Evolutionary conservation across 1,140 invertebrate species (phyloP), one percentile per base, ranked within the genome.

Genomic region (Cydia fagiglandana): DNA sequence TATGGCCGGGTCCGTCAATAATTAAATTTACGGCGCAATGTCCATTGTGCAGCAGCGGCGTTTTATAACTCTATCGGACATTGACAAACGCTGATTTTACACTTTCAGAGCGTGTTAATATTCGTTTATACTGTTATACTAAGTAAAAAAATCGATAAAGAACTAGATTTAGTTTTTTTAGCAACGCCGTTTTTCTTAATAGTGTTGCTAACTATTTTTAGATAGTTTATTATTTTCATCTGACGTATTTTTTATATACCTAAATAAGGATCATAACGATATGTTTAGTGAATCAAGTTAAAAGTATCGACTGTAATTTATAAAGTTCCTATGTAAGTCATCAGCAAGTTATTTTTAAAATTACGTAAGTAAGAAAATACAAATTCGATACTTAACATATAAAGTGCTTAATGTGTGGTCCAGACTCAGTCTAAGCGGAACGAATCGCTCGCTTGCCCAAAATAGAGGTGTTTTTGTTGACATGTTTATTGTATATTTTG

Each of bases 1-100:
- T 10, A 50, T 45, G 68, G 76, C n/a, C 41, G 61, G 53, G 76
- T 76, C 77, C 76, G 79, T 81, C 81, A 84, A 88, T 86, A 84
- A 84, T 88, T 82, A 84, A 84, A 86, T 88, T 88, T 87, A 87
- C 79, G 56, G 56, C 56, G 56, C 56, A 81, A 83, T 76, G 50
- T 13, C 15, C 81, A 82, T 85, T 85, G 83, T 86, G 73, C 61
- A 41, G 38, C 61, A 79, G 78, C 81, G 78, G 80, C 79, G 84
- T 82, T 84, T 88, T 86, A 88, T 77, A 85, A 77, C 85, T 88
- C 82, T 86, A 88, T 88, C 81, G 83, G 80, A 75, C 80, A 75
- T 83, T 80, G 80, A 82, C 76, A 77, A 56, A 73, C 47, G 73
- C 76, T 73, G 78, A 66, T 81, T 81, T 79, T 73, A 75, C 80